phyloP scores from a whole-genome alignment of 2,113 vertebrate genomes.

The Apaloderma vittatum region DNA sequence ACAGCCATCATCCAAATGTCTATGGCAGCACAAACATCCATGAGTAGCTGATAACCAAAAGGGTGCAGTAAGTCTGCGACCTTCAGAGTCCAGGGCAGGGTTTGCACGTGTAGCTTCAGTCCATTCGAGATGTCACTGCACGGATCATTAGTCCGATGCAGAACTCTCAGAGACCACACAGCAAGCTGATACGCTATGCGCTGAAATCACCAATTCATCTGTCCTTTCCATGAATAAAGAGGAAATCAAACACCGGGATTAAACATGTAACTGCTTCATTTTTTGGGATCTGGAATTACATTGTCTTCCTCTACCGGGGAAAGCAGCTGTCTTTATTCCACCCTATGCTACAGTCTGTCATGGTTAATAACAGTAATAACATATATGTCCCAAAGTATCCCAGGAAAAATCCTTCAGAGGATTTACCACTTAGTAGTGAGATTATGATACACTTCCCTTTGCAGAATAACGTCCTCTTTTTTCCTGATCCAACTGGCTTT shows the following conservation, averaged over 20 bases:
- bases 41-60: background rate
- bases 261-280: background rate
- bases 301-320: background rate
- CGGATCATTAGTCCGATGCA: background rate
- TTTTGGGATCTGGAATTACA: background rate
- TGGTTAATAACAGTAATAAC: background rate
- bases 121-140: background rate
- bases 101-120: background rate
- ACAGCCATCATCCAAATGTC: background rate
- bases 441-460: background rate
- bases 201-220: background rate
- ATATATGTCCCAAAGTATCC: background rate
- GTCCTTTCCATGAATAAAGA: background rate
- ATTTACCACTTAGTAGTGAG: constrained; percentile 9
- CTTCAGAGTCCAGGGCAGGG: background rate
- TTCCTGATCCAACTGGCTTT: constrained; percentile 1
- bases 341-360: background rate
- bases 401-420: background rate
- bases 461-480: background rate
- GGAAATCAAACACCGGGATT: background rate
- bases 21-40: background rate
- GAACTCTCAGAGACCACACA: background rate
- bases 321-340: background rate
- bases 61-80: background rate
- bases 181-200: background rate